Base-by-base conservation (phyloP, 2,888 invertebrate species). In the Meghimatium bilineatum region DNA sequence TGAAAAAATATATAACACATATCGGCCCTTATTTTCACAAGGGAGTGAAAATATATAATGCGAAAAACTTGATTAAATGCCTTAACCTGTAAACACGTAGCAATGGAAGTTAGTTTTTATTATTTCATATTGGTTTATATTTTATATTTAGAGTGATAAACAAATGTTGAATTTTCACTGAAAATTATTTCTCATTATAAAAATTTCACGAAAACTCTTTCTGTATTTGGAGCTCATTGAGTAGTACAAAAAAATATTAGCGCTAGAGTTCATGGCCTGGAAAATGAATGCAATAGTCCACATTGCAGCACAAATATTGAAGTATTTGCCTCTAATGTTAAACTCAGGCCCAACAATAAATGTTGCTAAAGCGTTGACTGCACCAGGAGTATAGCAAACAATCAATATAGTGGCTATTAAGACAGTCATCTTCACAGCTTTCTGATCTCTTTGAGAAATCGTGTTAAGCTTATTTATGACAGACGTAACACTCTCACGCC, bases 201-300 rank as follows among this genome's bases (percentile, higher is more conserved):
- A 67, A 8, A 74, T 32, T 32, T 74, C 74, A 29, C 32, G 14
- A 52, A 74, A 49, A 20, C 52, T 74, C 20, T 74, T n/a, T 52
- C 52, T 74, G 32, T 52, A 74, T 52, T 74, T 74, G 32, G 74
- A 74, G 23, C 74, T 74, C 74, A 74, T 74, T 52, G 14, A 26
- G 52, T 52, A 74, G 20, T 74, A 74, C 20, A 74, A 10, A 49
- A 74, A 74, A 32, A 74, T 74, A 29, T 74, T 74, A 6, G 38
- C 34, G 23, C 74, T 74, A 20, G 74, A 74, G 52, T 74, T 74
- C 8, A 74, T 29, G 20, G 74, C 12, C 52, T 52, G 74, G n/a
- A 49, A 52, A 17, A 52, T 32, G 23, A 17, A 52, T 32, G 74
- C 74, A 2, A 52, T 52, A 23, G 74, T 52, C 74, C 74, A 74